phyloP scores from a whole-genome alignment of 1,140 invertebrate species.

The Muscidifurax raptorellus region DNA sequence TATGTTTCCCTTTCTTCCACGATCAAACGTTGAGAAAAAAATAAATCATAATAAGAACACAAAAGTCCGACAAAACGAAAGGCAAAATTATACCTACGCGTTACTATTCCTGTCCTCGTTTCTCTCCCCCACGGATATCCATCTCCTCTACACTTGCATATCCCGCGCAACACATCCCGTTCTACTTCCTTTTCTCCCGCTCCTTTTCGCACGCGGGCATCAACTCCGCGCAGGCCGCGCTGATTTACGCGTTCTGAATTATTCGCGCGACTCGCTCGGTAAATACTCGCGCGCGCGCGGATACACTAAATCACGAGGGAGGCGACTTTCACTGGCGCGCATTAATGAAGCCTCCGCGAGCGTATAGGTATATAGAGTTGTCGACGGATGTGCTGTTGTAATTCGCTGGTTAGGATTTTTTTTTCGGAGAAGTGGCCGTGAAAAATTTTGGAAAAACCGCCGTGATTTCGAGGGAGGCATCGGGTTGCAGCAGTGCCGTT shows the following conservation, averaged over 20 bases:
- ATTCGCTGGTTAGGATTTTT: too few species aligned
- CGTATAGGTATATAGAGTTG: too few species aligned
- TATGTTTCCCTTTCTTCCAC: neutral
- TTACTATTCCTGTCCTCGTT: neutral
- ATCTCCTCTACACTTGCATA: neutral
- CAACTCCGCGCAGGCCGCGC: neutral
- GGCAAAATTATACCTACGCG: neutral
- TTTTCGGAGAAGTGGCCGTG: too few species aligned
- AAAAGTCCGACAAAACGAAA: too few species aligned
- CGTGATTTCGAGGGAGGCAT: too few species aligned
- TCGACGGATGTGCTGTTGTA: neutral
- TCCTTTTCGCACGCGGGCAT: neutral
- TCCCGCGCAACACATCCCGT: neutral
- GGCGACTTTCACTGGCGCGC: neutral
- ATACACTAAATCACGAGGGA: conserved; percentile 14
- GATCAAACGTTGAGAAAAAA: too few species aligned
- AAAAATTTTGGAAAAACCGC: too few species aligned
- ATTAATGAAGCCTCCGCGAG: neutral
- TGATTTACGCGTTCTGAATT: conserved; percentile 7
- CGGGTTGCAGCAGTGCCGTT: too few species aligned
- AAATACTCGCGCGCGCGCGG: conserved; percentile 2
- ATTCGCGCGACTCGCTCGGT: neutral
- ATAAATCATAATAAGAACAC: too few species aligned
- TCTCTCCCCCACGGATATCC: neutral
- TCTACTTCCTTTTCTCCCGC: neutral